Conservation (phyloP, 2,888 invertebrate species). For the Chesias legatella region DNA sequence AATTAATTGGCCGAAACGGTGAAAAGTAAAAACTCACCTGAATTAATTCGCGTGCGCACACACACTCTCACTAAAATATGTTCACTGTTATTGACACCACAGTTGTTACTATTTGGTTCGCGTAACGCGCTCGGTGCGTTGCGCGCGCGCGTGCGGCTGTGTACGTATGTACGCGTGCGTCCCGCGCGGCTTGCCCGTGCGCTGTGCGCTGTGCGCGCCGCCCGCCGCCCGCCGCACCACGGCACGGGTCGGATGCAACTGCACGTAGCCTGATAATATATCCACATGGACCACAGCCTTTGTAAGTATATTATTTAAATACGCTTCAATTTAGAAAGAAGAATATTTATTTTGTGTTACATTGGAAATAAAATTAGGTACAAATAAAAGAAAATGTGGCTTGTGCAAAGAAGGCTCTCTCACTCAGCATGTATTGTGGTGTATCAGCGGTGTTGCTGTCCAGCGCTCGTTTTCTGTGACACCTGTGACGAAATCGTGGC, state of each 20-base stretch:
- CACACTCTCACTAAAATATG: constrained; percentile 22
- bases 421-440: no score
- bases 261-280: no score
- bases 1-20: constrained; percentile 25
- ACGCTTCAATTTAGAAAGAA: no score
- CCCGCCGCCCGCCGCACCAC: constrained; percentile 6
- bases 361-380: no score
- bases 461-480: constrained; percentile 10
- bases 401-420: no score
- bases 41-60: constrained; percentile 23
- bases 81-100: constrained; percentile 20
- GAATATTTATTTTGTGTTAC: no score
- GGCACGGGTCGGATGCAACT: neutral
- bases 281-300: no score
- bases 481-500: no score
- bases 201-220: constrained; percentile 3
- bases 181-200: constrained; percentile 10
- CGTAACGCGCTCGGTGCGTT: constrained; percentile 3
- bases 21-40: constrained; percentile 25
- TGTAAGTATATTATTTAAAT: no score
- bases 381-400: no score
- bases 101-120: constrained; percentile 7
- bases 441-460: constrained; percentile 1
- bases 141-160: neutral
- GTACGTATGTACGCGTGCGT: constrained; percentile 4